Percentiles rank a stretch among this genome's conserved stretches.
Evolutionary conservation across 37 sponge, comb jelly and placozoan species (phyloP).

Genomic region (Corticium candelabrum): DNA sequence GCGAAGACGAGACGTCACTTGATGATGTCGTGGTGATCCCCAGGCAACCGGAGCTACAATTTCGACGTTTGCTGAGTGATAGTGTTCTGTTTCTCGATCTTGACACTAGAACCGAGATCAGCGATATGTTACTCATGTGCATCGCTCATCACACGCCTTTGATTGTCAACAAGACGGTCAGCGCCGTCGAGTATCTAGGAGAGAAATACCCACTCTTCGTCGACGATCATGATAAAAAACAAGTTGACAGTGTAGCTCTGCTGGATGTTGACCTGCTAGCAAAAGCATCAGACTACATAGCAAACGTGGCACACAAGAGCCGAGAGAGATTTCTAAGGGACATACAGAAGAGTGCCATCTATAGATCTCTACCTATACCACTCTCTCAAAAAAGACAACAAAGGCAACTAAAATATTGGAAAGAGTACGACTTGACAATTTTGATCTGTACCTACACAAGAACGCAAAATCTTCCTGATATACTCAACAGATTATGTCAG

Average conservation of each 20-base stretch:
- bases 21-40: no score
- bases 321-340: constrained; percentile 17
- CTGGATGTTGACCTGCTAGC: not conserved
- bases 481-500: constrained; percentile 21
- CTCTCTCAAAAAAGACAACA: constrained; percentile 12
- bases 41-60: no score
- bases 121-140: no score
- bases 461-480: constrained; percentile 13
- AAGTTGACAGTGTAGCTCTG: constrained; percentile 24
- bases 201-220: constrained; percentile 40
- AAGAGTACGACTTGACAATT: constrained; percentile 23
- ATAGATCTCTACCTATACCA: constrained; percentile 34
- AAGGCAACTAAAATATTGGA: no score
- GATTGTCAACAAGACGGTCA: constrained; percentile 35
- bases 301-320: not conserved
- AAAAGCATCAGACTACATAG: not conserved
- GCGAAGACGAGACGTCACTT: no score
- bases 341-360: constrained; percentile 30
- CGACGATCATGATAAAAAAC: constrained; percentile 21
- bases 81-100: no score
- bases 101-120: no score
- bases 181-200: constrained; percentile 41
- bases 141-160: constrained; percentile 30
- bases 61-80: no score
- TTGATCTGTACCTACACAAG: constrained; percentile 40